Percentiles rank a stretch among this genome's conserved stretches.
phyloP scores from a whole-genome alignment of 2,888 invertebrate species.

The Drosophila borealis region DNA sequence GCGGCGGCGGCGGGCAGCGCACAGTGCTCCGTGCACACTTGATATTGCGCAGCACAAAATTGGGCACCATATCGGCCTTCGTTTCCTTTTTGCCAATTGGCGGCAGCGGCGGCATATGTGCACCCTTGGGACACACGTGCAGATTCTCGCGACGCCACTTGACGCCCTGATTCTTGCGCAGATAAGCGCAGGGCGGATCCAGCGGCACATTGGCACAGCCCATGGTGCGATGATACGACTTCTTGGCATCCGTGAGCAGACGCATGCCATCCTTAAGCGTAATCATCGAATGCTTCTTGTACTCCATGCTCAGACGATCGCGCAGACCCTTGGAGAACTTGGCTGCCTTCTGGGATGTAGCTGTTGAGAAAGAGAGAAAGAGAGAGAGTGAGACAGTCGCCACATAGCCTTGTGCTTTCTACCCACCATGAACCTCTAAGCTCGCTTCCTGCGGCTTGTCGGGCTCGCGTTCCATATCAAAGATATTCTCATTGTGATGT shows the following conservation, averaged over 20 bases:
- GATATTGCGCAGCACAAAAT: slow-evolving; percentile 86
- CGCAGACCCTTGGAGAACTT: slow-evolving; percentile 37
- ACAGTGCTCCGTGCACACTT: slow-evolving; percentile 86
- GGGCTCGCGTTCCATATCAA: slow-evolving; percentile 83
- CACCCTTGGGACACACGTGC: slow-evolving; percentile 82
- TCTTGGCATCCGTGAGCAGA: slow-evolving; percentile 85
- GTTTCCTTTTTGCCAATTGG: slow-evolving; percentile 28
- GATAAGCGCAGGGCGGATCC: slow-evolving; percentile 87
- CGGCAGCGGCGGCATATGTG: slow-evolving; percentile 85
- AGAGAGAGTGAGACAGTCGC: background rate
- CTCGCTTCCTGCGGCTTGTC: slow-evolving; percentile 16
- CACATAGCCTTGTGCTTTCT: background rate
- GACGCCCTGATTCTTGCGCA: slow-evolving; percentile 88
- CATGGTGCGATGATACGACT: slow-evolving; percentile 87
- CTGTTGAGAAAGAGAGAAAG: background rate
- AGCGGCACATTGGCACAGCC: slow-evolving; percentile 88
- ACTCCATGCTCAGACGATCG: slow-evolving; percentile 52
- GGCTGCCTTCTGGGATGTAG: slow-evolving; percentile 23
- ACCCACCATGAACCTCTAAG: slow-evolving; percentile 8
- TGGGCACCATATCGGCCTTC: slow-evolving; percentile 38
- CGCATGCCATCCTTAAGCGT: slow-evolving; percentile 80
- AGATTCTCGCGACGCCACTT: slow-evolving; percentile 82
- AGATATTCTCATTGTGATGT: slow-evolving; percentile 89
- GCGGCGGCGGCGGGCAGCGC: slow-evolving; percentile 86
- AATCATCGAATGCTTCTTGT: slow-evolving; percentile 82